Evolutionary conservation across 2,888 invertebrate genomes (phyloP).

Genomic region (Desoria tigrina): DNA sequence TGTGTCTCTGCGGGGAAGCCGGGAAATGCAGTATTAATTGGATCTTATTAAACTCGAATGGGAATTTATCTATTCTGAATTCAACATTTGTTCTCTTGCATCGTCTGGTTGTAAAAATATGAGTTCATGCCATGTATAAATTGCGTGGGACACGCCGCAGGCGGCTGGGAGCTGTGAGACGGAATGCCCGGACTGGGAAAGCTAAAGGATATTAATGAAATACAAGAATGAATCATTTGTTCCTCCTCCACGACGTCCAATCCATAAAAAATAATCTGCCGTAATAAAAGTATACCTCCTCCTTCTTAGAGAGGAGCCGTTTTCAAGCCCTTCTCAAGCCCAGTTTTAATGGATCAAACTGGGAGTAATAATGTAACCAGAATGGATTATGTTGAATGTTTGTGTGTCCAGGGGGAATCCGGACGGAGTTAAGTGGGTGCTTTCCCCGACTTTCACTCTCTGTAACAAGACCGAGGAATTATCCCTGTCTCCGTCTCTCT

Average conservation of each 20-base stretch:
- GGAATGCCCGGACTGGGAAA: background rate
- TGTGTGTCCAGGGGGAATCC: slow-evolving; percentile 9
- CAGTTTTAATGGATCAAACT: slow-evolving; percentile 8
- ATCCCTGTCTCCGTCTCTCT: slow-evolving; percentile 7
- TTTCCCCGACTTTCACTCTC: slow-evolving; percentile 15
- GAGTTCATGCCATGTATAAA: too few species aligned
- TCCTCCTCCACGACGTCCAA: background rate
- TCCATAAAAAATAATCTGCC: slow-evolving; percentile 5
- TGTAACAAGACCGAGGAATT: background rate
- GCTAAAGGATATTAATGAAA: background rate
- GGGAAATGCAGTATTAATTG: slow-evolving; percentile 6
- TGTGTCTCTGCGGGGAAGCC: too few species aligned
- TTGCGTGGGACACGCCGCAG: too few species aligned
- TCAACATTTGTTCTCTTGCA: too few species aligned
- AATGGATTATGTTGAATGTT: slow-evolving; percentile 12
- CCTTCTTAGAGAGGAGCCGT: background rate
- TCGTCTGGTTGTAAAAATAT: too few species aligned
- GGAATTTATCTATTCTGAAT: too few species aligned
- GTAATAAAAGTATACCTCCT: slow-evolving; percentile 5
- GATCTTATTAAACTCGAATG: slow-evolving; percentile 3
- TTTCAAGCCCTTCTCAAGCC: background rate
- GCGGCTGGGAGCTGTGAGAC: too few species aligned
- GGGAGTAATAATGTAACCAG: slow-evolving; percentile 10
- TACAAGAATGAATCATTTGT: background rate
- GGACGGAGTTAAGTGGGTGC: slow-evolving; percentile 14